Percentiles rank a stretch among this genome's conserved stretches.
Evolutionary conservation across 2,797 vertebrate genomes (phyloP).

Genomic region (Scyliorhinus canicula): DNA sequence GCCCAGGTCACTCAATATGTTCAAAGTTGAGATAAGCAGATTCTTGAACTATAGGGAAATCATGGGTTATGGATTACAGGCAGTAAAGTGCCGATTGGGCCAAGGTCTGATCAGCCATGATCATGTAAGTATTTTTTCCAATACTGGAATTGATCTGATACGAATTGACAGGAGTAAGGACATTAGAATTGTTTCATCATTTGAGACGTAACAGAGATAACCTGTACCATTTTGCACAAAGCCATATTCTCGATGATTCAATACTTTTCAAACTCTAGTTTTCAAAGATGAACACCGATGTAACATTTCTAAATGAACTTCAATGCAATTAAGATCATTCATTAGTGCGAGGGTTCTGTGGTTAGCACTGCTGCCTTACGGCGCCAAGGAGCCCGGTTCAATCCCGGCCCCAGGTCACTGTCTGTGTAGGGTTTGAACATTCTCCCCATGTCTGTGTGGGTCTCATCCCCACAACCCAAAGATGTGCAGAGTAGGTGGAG

Average conservation of each 20-base stretch:
- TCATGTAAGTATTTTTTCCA: neutral
- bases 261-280: neutral
- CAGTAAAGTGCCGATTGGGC: neutral
- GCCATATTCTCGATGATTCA: neutral
- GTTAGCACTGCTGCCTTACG: no score
- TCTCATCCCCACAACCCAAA: no score
- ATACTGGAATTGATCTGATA: neutral
- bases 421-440: no score
- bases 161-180: neutral
- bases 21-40: neutral
- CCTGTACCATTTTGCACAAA: neutral
- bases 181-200: neutral
- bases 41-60: neutral
- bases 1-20: neutral
- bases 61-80: neutral
- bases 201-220: neutral
- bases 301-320: neutral
- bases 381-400: no score
- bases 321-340: neutral
- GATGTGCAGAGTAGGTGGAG: no score
- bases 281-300: neutral
- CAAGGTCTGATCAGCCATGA: neutral
- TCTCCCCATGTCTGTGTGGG: no score
- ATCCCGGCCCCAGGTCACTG: no score
- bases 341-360: neutral